Conservation (phyloP, 1,140 invertebrate species). For the Glossosoma conforme region DNA sequence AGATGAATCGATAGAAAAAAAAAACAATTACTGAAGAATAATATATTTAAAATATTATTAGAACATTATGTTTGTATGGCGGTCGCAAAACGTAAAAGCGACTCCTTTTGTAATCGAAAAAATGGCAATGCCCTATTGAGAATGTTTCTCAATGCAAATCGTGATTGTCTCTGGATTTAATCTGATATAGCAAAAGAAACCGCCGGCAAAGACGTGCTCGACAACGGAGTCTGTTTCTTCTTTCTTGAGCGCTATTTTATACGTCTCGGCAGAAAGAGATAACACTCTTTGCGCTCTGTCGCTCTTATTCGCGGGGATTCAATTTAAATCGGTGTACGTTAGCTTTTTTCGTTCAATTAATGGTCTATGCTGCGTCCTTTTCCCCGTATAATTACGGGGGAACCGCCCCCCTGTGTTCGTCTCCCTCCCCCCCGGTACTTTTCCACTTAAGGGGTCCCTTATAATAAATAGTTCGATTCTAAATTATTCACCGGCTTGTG, state of each 20-base stretch:
- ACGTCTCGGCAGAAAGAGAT: constrained; percentile 4
- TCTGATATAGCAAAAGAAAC: constrained; percentile 32
- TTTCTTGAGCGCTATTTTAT: not conserved
- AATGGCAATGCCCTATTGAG: constrained; percentile 29
- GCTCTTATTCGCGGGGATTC: not conserved
- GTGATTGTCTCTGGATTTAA: constrained; percentile 33
- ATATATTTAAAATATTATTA: too few species aligned
- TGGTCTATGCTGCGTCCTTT: too few species aligned
- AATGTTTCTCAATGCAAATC: constrained; percentile 34
- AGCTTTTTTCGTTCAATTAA: constrained; percentile 27
- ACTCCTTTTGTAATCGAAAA: constrained; percentile 29
- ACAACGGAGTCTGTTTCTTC: constrained; percentile 5
- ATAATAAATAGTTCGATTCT: too few species aligned
- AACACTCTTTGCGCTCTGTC: not conserved
- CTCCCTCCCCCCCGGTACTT: too few species aligned
- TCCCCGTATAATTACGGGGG: constrained; percentile 10
- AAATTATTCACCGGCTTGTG: too few species aligned
- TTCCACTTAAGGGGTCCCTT: too few species aligned
- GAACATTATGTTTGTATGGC: too few species aligned
- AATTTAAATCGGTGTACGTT: constrained; percentile 6
- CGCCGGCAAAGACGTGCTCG: constrained; percentile 23
- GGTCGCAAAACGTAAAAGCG: constrained; percentile 5
- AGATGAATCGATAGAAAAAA: too few species aligned
- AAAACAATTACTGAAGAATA: too few species aligned
- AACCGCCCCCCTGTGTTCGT: not conserved